Evolutionary conservation across 2,113 vertebrate species (phyloP).

Genomic region (Cervus canadensis): DNA sequence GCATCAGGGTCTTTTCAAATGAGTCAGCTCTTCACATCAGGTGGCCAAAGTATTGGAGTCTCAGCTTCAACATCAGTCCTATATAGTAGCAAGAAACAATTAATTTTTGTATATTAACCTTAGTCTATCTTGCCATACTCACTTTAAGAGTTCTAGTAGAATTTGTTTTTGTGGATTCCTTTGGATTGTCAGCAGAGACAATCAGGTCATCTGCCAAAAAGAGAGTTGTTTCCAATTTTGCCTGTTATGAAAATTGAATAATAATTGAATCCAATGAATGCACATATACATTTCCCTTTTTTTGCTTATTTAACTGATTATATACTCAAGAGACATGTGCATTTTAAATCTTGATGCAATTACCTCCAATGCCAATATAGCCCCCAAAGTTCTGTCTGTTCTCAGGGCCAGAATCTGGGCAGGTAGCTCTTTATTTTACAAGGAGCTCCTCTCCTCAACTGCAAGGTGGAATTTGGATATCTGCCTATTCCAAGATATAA

Average conservation of each 20-base stretch:
- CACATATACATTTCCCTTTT: neutral
- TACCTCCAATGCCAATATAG: neutral
- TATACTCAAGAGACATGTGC: neutral
- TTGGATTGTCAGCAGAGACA: neutral
- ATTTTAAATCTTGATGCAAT: neutral
- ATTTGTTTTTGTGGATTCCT: neutral
- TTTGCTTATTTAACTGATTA: neutral
- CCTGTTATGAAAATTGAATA: neutral
- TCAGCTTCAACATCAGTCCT: neutral
- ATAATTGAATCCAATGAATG: neutral
- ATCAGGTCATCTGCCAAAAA: neutral
- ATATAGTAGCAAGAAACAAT: neutral
- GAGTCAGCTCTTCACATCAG: no score
- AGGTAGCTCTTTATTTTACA: neutral
- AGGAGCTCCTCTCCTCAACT: neutral
- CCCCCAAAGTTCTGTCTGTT: neutral
- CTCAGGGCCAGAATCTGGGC: neutral
- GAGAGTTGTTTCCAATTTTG: neutral
- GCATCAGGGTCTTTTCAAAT: no score
- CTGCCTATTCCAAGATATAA: neutral
- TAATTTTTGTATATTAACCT: neutral
- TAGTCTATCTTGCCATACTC: neutral
- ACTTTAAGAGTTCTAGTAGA: neutral
- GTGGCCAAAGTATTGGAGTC: no score
- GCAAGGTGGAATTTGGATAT: neutral